Conservation (phyloP, 2,888 invertebrate species). For the Oscheius sp. region DNA sequence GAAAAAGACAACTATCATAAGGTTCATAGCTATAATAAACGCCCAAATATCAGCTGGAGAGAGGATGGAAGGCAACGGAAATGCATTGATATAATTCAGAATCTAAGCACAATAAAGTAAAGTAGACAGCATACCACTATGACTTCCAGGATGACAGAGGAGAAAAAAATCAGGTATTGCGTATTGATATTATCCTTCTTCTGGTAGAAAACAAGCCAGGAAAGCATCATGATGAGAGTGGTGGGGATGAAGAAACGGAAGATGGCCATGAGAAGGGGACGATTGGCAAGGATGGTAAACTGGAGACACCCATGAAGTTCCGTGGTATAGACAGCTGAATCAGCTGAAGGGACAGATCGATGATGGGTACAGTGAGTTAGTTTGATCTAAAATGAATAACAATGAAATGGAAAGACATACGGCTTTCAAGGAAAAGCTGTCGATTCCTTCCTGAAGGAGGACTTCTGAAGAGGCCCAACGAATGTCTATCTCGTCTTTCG, state of each 20-base stretch:
- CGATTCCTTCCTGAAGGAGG: background rate
- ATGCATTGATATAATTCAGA: constrained; percentile 8
- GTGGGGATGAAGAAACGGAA: constrained; percentile 19
- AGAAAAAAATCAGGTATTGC: constrained; percentile 8
- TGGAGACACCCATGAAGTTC: constrained; percentile 22
- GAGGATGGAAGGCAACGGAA: constrained; percentile 1
- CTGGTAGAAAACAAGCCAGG: constrained; percentile 14
- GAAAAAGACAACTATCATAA: constrained; percentile 10
- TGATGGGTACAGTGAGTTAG: constrained; percentile 5
- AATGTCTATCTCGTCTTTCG: constrained; percentile 18
- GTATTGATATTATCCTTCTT: constrained; percentile 17
- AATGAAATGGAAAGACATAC: background rate
- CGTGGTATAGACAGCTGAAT: background rate
- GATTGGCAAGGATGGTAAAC: background rate
- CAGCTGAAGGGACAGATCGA: constrained; percentile 18
- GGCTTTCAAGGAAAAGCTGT: constrained; percentile 5
- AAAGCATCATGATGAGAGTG: constrained; percentile 1
- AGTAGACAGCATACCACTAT: constrained; percentile 3
- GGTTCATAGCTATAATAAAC: background rate
- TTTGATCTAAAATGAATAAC: background rate
- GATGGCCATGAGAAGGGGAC: background rate
- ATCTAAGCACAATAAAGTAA: background rate
- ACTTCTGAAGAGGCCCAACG: constrained; percentile 10
- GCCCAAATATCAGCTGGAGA: constrained; percentile 21
- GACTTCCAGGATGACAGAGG: constrained; percentile 2